These are phyloP conservation scores for Clarias gariepinus DNA, from an alignment of 2,113 vertebrate species.

Conservation along the genomic window DNA sequence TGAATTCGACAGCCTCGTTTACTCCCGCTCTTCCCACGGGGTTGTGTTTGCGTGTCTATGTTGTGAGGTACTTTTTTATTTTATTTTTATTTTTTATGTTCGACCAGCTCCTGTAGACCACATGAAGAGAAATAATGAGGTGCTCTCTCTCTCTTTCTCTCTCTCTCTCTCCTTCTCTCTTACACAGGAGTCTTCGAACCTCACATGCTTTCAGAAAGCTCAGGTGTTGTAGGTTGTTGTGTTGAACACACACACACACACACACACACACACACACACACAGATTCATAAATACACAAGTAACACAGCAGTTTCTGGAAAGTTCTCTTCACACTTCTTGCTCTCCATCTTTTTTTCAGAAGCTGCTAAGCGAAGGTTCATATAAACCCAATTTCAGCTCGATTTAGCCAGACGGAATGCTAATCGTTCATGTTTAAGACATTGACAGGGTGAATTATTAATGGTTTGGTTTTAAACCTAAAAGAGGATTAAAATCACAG, in stretches of 20 bases:
- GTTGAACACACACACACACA: slow-evolving; percentile 19
- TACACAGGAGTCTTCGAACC: background rate
- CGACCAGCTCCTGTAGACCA: background rate
- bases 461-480: slow-evolving; percentile 42
- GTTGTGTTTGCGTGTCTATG: background rate
- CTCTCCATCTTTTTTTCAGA: background rate
- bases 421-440: slow-evolving; percentile 42
- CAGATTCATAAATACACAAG: slow-evolving; percentile 20
- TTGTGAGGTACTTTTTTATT: slow-evolving; percentile 4
- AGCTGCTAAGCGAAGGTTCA: background rate
- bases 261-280: slow-evolving; percentile 27
- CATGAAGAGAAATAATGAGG: slow-evolving; percentile 35
- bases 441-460: slow-evolving; percentile 48
- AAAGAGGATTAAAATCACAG: background rate
- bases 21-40: background rate
- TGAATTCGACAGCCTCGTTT: background rate
- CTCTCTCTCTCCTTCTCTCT: background rate
- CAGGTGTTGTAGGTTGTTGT: background rate
- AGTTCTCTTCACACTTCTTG: slow-evolving; percentile 22
- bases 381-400: background rate
- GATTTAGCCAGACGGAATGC: background rate
- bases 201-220: slow-evolving; percentile 24
- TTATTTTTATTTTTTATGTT: background rate
- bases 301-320: slow-evolving; percentile 20
- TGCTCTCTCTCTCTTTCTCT: background rate